Evolutionary conservation across 2,797 vertebrate species (phyloP).

Genomic region (Carcharodon carcharias): DNA sequence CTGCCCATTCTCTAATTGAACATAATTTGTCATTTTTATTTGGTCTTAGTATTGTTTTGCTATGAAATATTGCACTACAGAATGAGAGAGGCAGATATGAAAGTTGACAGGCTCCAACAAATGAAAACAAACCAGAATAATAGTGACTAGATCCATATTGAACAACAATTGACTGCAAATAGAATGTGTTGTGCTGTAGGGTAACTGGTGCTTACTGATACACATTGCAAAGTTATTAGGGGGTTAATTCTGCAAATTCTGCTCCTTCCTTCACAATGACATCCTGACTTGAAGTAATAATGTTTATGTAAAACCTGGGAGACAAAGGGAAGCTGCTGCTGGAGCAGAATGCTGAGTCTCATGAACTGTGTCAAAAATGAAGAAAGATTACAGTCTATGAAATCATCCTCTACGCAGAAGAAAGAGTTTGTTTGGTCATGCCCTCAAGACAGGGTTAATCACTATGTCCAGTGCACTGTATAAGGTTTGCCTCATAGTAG

Average conservation of each 20-base stretch:
- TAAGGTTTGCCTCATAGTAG: not conserved
- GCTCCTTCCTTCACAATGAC: not conserved
- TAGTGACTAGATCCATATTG: not conserved
- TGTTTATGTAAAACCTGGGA: not conserved
- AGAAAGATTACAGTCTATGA: too few relatives aligned
- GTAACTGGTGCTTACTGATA: not conserved
- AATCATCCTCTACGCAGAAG: not conserved
- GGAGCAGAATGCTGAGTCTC: not conserved
- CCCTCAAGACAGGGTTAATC: not conserved
- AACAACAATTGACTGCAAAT: not conserved
- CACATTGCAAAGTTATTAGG: not conserved
- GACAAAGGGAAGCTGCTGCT: not conserved
- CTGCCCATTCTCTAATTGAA: conserved; percentile 1
- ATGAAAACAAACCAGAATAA: not conserved
- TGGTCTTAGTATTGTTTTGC: not conserved
- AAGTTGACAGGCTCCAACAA: not conserved
- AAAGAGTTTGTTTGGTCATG: not conserved
- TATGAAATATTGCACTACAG: not conserved
- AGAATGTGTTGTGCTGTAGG: not conserved
- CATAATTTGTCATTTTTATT: not conserved
- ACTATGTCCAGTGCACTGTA: not conserved
- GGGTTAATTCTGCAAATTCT: not conserved
- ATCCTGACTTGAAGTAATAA: not conserved
- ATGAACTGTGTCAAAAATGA: not conserved
- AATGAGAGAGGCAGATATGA: not conserved